These are phyloP conservation scores for Phengaris arion DNA, from an alignment of 2,888 invertebrate species.

Conservation along the genomic window DNA sequence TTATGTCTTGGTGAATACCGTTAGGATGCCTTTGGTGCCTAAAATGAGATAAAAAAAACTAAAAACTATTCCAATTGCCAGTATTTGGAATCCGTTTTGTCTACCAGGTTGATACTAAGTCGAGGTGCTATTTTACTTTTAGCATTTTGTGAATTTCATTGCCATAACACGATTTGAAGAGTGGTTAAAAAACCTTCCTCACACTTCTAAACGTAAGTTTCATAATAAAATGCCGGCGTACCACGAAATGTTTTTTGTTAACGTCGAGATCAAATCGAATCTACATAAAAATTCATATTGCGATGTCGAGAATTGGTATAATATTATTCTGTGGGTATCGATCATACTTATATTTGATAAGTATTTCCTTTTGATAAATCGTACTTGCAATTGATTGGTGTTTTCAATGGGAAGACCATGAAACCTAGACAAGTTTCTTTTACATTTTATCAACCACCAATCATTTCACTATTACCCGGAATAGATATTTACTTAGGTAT, in stretches of 20 bases:
- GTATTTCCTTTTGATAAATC: not conserved
- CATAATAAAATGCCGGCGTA: conserved; percentile 24
- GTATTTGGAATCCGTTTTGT: conserved; percentile 76
- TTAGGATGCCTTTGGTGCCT: conserved; percentile 72
- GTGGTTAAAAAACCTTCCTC: conserved; percentile 22
- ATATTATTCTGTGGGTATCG: not conserved
- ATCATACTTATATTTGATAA: not conserved
- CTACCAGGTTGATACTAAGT: conserved; percentile 57
- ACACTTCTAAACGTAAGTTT: conserved; percentile 26
- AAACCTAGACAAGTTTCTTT: too few relatives aligned
- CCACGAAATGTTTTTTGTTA: conserved; percentile 20
- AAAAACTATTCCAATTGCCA: conserved; percentile 79
- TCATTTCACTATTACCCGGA: too few relatives aligned
- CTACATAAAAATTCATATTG: conserved; percentile 24
- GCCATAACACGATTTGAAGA: conserved; percentile 23
- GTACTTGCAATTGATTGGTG: not conserved
- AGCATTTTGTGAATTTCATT: conserved; percentile 31
- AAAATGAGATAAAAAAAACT: conserved; percentile 63
- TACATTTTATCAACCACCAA: too few relatives aligned
- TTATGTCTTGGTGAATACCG: conserved; percentile 74
- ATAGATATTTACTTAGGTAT: too few relatives aligned
- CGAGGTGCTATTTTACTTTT: conserved; percentile 41
- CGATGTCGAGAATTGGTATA: not conserved
- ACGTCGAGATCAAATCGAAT: conserved; percentile 10
- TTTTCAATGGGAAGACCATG: too few relatives aligned